phyloP scores from a whole-genome alignment of 2,797 vertebrate species.

The Arctocebus calabarensis region DNA sequence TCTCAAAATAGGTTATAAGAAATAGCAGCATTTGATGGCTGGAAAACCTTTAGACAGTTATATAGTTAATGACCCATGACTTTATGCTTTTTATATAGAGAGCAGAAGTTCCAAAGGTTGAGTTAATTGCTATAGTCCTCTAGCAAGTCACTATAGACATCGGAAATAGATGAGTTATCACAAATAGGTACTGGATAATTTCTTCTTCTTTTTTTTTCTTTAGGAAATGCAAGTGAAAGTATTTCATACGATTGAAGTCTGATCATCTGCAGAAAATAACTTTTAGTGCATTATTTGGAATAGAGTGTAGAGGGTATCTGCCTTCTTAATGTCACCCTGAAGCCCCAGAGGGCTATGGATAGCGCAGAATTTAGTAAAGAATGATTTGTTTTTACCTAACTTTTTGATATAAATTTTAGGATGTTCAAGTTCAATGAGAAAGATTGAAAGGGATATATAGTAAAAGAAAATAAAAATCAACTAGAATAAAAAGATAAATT shows the following conservation, averaged over 20 bases:
- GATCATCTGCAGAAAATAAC: slow-evolving; percentile 51
- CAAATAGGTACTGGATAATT: background rate
- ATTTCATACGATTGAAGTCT: slow-evolving; percentile 25
- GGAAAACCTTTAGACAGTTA: slow-evolving; percentile 26
- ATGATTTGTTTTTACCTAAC: slow-evolving; percentile 35
- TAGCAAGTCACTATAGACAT: background rate
- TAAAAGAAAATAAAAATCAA: background rate
- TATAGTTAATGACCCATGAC: slow-evolving; percentile 1
- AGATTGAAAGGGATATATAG: background rate
- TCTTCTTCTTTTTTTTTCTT: background rate
- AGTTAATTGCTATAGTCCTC: slow-evolving; percentile 50
- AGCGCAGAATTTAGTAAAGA: background rate
- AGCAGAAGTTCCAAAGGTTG: slow-evolving; percentile 57
- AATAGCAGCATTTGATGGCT: slow-evolving; percentile 29
- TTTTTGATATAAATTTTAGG: slow-evolving; percentile 1
- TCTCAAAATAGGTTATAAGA: slow-evolving; percentile 34
- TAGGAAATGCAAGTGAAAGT: slow-evolving; percentile 2
- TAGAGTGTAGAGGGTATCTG: background rate
- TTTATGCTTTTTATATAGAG: slow-evolving; percentile 49
- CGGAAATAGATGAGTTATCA: background rate
- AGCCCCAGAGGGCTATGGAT: background rate
- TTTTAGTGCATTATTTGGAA: slow-evolving; percentile 42
- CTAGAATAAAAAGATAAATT: background rate
- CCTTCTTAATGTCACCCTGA: background rate
- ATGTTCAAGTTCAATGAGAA: background rate